phyloP scores from a whole-genome alignment of 1,140 invertebrate species.

The Caenorhabditis brenneri region DNA sequence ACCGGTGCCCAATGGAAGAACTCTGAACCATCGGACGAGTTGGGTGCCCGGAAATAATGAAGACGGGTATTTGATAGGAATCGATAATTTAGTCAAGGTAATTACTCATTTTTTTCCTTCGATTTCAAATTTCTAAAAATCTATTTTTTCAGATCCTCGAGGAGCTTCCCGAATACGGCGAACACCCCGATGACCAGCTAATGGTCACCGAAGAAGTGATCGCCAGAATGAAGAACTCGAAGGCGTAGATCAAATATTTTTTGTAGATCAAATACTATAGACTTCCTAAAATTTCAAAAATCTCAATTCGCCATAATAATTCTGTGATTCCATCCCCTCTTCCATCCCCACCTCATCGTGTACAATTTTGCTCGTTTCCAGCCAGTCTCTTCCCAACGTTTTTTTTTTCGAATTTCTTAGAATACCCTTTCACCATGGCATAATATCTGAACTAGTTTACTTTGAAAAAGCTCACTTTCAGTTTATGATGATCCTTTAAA shows the following conservation, averaged over 20 bases:
- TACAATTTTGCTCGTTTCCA: neutral
- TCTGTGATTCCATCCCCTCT: neutral
- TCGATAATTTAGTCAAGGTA: slow-evolving; percentile 90
- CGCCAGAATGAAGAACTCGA: slow-evolving; percentile 16
- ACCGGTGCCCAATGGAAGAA: slow-evolving; percentile 79
- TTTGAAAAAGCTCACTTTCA: neutral
- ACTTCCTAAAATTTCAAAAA: neutral
- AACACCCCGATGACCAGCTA: slow-evolving; percentile 23
- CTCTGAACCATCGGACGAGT: slow-evolving; percentile 81
- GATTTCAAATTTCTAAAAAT: neutral
- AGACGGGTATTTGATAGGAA: slow-evolving; percentile 92
- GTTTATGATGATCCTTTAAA: neutral
- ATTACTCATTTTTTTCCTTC: neutral
- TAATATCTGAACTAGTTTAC: too few relatives aligned
- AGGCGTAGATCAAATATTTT: neutral
- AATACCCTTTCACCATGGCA: neutral
- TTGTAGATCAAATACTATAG: neutral
- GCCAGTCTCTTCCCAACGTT: neutral
- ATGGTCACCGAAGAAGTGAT: slow-evolving; percentile 29
- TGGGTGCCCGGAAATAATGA: slow-evolving; percentile 98
- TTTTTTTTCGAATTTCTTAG: neutral
- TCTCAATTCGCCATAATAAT: slow-evolving; percentile 21
- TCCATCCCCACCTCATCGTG: neutral
- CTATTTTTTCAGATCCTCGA: slow-evolving; percentile 31
- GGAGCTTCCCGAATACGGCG: slow-evolving; percentile 29